Percentiles rank a stretch among this genome's conserved stretches.
These are phyloP conservation scores for Neoitamus cyanurus DNA, from an alignment of 2,888 invertebrate genomes.

Conservation along the genomic window DNA sequence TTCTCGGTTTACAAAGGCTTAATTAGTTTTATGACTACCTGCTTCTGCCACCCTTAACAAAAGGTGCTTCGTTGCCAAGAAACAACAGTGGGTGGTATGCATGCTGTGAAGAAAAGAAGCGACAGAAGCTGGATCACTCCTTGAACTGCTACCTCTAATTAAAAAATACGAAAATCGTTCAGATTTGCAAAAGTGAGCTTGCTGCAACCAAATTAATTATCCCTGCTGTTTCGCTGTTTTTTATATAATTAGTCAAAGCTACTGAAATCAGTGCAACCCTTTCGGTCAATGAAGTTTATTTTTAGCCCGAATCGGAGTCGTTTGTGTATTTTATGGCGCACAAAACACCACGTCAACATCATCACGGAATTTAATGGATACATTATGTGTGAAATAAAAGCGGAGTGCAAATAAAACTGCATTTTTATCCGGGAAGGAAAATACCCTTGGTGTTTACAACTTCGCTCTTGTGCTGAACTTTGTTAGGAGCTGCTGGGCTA, in stretches of 20 bases:
- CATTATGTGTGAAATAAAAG: slow-evolving; percentile 2
- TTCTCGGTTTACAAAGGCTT: background rate
- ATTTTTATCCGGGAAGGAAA: background rate
- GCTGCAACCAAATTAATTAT: background rate
- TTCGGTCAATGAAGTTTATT: background rate
- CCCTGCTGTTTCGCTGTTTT: background rate
- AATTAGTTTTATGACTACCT: background rate
- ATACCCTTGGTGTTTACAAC: background rate
- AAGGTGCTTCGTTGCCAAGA: background rate
- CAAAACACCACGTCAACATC: background rate
- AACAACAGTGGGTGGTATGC: background rate
- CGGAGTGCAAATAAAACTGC: background rate
- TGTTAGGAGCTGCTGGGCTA: background rate
- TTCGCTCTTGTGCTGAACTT: background rate
- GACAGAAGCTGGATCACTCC: background rate
- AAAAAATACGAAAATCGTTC: background rate
- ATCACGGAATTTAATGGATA: background rate
- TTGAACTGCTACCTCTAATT: background rate
- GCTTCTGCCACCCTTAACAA: background rate
- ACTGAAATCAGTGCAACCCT: background rate
- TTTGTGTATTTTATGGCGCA: background rate
- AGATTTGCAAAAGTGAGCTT: background rate
- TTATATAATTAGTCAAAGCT: slow-evolving; percentile 3
- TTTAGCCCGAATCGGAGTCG: background rate
- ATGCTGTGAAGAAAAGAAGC: background rate